Evolutionary conservation across 1,140 invertebrate genomes (phyloP).

Genomic region (Platorchestia sp.): DNA sequence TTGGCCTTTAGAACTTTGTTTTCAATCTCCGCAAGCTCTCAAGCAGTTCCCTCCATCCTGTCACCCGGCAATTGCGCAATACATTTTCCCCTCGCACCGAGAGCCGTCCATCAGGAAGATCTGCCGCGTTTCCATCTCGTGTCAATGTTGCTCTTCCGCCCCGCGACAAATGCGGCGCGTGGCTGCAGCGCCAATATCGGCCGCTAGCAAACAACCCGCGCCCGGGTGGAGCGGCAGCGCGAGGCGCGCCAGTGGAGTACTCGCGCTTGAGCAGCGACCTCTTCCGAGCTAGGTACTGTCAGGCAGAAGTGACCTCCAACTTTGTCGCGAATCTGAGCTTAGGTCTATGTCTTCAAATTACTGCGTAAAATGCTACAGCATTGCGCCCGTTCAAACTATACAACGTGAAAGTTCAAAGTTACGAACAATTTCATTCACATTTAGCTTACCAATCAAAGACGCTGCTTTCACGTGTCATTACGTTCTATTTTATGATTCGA

Average conservation of each 20-base stretch:
- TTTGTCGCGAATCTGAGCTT: background rate
- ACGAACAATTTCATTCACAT: no score
- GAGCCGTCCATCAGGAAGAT: conserved; percentile 19
- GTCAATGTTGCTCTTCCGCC: conserved; percentile 32
- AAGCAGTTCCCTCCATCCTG: background rate
- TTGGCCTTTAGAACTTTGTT: background rate
- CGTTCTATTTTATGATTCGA: no score
- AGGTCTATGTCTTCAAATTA: background rate
- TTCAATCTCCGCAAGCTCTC: background rate
- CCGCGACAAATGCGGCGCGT: conserved; percentile 14
- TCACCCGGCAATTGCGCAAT: background rate
- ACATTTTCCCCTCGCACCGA: background rate
- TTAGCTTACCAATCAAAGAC: no score
- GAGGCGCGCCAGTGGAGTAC: background rate
- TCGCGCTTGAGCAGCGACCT: background rate
- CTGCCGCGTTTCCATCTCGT: conserved; percentile 38
- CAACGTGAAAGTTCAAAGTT: no score
- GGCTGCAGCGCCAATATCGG: conserved; percentile 27
- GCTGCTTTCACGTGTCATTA: no score
- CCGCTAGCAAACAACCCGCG: background rate
- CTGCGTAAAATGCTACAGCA: background rate
- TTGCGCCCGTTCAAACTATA: background rate
- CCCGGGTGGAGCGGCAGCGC: background rate
- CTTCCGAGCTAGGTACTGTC: background rate
- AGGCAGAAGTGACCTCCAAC: background rate